Percentiles rank a stretch among this genome's conserved stretches.
These are phyloP conservation scores for Tuberolachnus salignus DNA, from an alignment of 2,888 invertebrate species.

Conservation along the genomic window DNA sequence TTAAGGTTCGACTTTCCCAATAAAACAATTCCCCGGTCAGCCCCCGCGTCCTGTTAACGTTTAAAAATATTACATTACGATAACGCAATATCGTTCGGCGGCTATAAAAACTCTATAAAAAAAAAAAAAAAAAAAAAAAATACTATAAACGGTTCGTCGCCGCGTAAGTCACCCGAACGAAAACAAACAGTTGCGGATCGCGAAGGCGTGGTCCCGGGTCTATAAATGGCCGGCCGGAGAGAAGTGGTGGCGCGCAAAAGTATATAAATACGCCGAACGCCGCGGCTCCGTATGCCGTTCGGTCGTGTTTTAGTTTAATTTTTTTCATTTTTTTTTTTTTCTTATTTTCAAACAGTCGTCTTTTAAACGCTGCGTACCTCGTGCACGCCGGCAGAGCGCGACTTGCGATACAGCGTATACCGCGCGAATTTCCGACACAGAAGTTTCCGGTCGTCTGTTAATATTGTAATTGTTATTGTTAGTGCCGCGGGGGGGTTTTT, in stretches of 20 bases:
- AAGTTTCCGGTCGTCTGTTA: no score
- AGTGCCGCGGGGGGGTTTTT: no score
- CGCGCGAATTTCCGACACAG: not conserved
- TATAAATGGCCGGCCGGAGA: slow-evolving; percentile 31
- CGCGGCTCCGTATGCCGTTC: not conserved
- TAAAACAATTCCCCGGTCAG: no score
- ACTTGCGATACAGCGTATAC: not conserved
- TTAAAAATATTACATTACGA: no score
- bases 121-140: not conserved
- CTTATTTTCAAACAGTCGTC: not conserved
- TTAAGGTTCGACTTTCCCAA: no score
- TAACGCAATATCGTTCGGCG: not conserved
- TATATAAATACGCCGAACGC: slow-evolving; percentile 35
- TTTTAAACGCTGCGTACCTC: no score
- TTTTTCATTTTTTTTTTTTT: not conserved
- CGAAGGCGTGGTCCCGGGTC: slow-evolving; percentile 33
- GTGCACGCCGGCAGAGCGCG: no score
- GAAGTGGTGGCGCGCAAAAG: slow-evolving; percentile 4
- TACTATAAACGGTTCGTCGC: not conserved
- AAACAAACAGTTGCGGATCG: slow-evolving; percentile 11
- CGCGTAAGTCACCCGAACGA: no score
- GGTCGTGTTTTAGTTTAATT: no score
- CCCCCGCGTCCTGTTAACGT: no score
- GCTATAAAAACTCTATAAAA: not conserved
- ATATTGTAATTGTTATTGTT: no score